A percentile compares a stretch with the other conserved stretches of the same genome.
These are phyloP conservation scores for Phataginus tetradactyla DNA, from an alignment of 2,797 vertebrate species.

Conservation along the genomic window DNA sequence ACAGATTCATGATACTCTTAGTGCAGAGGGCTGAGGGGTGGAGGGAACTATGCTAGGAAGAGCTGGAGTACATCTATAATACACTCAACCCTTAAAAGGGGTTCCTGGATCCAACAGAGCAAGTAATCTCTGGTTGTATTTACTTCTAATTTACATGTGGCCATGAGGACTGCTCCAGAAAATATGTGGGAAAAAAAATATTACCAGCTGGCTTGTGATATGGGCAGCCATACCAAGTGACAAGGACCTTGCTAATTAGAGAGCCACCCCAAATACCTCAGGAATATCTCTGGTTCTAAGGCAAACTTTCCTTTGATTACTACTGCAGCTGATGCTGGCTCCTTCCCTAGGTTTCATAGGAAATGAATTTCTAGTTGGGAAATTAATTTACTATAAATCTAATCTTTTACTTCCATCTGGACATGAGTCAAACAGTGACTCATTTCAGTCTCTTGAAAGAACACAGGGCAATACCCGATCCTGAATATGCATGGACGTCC, in stretches of 20 bases:
- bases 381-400: conserved; percentile 67
- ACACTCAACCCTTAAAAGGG: conserved; percentile 1
- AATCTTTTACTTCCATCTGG: conserved; percentile 61
- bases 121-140: background rate
- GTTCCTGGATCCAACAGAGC: background rate
- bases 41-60: background rate
- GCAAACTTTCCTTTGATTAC: conserved; percentile 27
- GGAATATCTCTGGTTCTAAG: conserved; percentile 17
- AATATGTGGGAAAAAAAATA: background rate
- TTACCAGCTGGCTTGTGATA: background rate
- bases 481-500: conserved; percentile 7
- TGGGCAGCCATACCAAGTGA: background rate
- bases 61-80: background rate
- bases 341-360: conserved; percentile 47
- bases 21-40: background rate
- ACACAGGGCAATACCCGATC: background rate
- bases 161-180: conserved; percentile 52
- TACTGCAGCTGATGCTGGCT: conserved; percentile 40
- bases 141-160: conserved; percentile 4
- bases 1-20: background rate
- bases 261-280: conserved; percentile 20
- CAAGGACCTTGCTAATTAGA: conserved; percentile 38
- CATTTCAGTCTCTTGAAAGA: conserved; percentile 57
- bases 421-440: conserved; percentile 66
- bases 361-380: conserved; percentile 68